phyloP scores from a whole-genome alignment of 2,888 invertebrate genomes.

The Drosophila vallismaia region DNA sequence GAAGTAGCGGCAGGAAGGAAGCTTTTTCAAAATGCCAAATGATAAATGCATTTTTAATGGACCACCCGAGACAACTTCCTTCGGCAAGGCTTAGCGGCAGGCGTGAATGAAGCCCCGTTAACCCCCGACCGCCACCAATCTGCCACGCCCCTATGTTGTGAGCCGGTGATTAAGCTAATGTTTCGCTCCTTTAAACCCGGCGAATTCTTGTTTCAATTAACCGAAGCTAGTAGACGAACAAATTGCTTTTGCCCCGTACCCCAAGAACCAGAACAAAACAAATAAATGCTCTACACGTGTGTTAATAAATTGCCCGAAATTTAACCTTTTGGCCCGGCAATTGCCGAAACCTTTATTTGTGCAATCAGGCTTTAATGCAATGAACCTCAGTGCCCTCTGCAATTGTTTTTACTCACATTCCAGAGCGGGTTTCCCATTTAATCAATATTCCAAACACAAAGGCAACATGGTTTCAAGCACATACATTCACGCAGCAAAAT shows the following conservation, averaged over 20 bases:
- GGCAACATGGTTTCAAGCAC: slow-evolving; percentile 26
- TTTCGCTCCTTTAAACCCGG: slow-evolving; percentile 55
- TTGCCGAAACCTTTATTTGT: slow-evolving; percentile 59
- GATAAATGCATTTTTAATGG: slow-evolving; percentile 77
- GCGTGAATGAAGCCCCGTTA: slow-evolving; percentile 4
- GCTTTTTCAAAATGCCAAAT: slow-evolving; percentile 76
- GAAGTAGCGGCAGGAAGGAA: slow-evolving; percentile 63
- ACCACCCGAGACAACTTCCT: slow-evolving; percentile 64
- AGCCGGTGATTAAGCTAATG: slow-evolving; percentile 72
- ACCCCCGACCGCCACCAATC: neutral
- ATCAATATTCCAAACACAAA: slow-evolving; percentile 73
- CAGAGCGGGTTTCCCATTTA: slow-evolving; percentile 55
- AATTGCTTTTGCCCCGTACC: slow-evolving; percentile 19
- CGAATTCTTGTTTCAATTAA: slow-evolving; percentile 63
- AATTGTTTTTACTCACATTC: slow-evolving; percentile 46
- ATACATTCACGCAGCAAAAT: neutral
- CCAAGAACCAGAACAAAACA: slow-evolving; percentile 7
- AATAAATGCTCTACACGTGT: slow-evolving; percentile 63
- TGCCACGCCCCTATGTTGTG: slow-evolving; percentile 12
- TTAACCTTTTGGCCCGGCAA: slow-evolving; percentile 38
- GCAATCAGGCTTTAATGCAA: slow-evolving; percentile 68
- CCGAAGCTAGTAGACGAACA: slow-evolving; percentile 31
- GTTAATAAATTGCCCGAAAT: slow-evolving; percentile 48
- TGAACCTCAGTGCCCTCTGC: slow-evolving; percentile 51
- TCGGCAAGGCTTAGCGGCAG: slow-evolving; percentile 38